Evolutionary conservation across 2,797 vertebrate genomes (phyloP), one percentile per base, ranked within the genome.

Genomic region (Xiphophorus birchmanni): DNA sequence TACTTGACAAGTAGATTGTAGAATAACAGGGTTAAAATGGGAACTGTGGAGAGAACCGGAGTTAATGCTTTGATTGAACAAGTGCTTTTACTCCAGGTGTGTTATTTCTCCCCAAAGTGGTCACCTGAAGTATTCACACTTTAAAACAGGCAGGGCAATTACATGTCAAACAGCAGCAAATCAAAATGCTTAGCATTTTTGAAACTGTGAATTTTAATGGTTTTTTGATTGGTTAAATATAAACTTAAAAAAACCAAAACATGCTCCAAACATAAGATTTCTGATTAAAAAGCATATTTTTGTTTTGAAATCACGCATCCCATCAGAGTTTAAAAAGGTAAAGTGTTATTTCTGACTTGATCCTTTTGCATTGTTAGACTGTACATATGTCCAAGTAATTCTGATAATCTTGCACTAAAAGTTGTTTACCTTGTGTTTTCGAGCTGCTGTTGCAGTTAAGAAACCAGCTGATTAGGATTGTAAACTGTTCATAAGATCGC

Each of bases 41-140:
- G 63, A n/a, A 21, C 15, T 6, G n/a, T 44, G 44, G n/a, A 0
- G 65, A 23, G 11, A 60, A 5, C 0, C 26, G 32, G 18, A 50
- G 47, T 35, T 23, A 3, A 23, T 52, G 50, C 75, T 47, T 11
- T 42, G 47, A 52, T 29, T 40, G n/a, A 17, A 50, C 10, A 21
- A 5, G 35, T 69, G 21, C 65, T 26, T 21, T 42, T 69, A 40
- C 9, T 5, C 65, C 9, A 69, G 18, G 32, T 26, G 3, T 69
- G 18, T 69, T 42, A 23, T 69, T 69, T 11, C 21, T 42, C 10
- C 18, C 35, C 18, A 18, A 21, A 67, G 32, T 35, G n/a, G 60
- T 37, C 35, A 21, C 13, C 13, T 63, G 60, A 63, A 63, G 29
- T 35, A 18, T 32, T 63, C 60, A 63, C 29, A 11, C 9, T 67